Percentiles rank a stretch among this genome's conserved stretches.
phyloP scores from a whole-genome alignment of 2,113 vertebrate genomes.

The Ellobius talpinus region DNA sequence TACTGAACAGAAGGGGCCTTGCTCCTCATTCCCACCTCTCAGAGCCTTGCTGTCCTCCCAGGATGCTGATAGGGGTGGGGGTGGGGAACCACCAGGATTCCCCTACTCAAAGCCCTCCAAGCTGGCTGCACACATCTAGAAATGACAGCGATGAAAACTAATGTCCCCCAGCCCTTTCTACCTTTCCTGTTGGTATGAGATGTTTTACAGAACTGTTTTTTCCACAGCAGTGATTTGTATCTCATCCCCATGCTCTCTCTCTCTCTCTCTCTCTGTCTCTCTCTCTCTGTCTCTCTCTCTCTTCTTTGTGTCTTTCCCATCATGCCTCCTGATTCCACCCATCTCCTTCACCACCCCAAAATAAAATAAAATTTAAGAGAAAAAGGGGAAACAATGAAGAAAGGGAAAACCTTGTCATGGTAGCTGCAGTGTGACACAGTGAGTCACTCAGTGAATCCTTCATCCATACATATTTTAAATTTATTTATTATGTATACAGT shows the following conservation, averaged over 20 bases:
- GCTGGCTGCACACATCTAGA: neutral
- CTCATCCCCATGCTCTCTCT: neutral
- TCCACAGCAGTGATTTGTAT: neutral
- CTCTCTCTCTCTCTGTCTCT: neutral
- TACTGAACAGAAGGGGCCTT: neutral
- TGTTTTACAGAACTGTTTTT: neutral
- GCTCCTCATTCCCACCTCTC: neutral
- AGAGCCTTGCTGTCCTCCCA: neutral
- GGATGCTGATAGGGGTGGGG: neutral
- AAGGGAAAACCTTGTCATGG: neutral
- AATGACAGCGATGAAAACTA: neutral
- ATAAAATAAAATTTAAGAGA: neutral
- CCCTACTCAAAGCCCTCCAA: neutral
- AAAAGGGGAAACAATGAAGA: neutral
- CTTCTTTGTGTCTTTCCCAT: neutral
- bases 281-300: neutral
- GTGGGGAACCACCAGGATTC: neutral
- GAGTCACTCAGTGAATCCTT: neutral
- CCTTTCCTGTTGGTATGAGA: neutral
- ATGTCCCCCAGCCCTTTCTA: too few relatives aligned
- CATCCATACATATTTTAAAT: too few relatives aligned
- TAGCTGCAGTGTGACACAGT: neutral
- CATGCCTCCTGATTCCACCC: neutral
- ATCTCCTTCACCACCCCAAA: neutral
- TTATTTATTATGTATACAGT: too few relatives aligned